Evolutionary conservation across 2,797 vertebrate genomes (phyloP).

Genomic region (Parauchenoglanis ngamensis): DNA sequence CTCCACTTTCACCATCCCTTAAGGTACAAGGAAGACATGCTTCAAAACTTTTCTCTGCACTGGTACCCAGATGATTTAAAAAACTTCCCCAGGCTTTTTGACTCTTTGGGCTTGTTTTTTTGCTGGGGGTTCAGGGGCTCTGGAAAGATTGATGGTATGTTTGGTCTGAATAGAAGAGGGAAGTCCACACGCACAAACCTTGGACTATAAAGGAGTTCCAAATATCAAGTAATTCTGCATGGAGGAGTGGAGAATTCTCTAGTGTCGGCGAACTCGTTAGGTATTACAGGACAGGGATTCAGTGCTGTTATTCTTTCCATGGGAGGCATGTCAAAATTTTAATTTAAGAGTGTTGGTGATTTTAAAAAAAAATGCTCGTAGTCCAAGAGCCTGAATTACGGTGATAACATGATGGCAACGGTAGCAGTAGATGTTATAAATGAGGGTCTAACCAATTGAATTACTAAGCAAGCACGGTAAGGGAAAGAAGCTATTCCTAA

Average conservation of each 20-base stretch:
- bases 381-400: neutral
- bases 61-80: neutral
- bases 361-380: neutral
- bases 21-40: neutral
- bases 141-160: neutral
- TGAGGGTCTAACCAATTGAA: neutral
- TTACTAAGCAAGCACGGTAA: neutral
- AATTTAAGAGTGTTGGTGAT: neutral
- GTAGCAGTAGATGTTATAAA: neutral
- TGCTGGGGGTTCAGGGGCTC: neutral
- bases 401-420: neutral
- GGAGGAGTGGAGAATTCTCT: neutral
- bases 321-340: neutral
- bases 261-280: neutral
- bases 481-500: no score
- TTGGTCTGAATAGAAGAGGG: neutral
- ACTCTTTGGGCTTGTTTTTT: neutral
- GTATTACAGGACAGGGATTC: neutral
- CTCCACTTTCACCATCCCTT: no score
- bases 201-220: neutral
- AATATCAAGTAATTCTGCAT: neutral
- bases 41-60: neutral
- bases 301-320: neutral
- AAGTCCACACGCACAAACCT: neutral
- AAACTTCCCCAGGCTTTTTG: neutral